phyloP scores from a whole-genome alignment of 2,888 invertebrate species.

The Eupithecia pulchellata region DNA sequence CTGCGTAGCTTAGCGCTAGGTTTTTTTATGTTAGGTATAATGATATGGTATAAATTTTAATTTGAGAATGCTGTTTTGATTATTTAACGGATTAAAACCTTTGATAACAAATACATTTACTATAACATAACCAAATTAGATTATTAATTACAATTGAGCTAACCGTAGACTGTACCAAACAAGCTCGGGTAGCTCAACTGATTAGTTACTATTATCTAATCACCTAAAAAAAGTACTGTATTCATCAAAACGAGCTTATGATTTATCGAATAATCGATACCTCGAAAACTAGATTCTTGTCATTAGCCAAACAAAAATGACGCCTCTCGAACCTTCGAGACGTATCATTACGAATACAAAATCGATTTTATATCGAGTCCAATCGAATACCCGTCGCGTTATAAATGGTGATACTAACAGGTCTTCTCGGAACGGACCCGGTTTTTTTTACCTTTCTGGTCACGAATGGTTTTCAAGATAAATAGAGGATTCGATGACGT shows the following conservation, averaged over 20 bases:
- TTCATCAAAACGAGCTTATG: not conserved
- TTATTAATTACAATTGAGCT: too few relatives aligned
- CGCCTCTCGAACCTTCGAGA: slow-evolving; percentile 7
- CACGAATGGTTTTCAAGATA: slow-evolving; percentile 76
- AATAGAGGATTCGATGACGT: slow-evolving; percentile 71
- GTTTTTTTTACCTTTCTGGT: slow-evolving; percentile 62
- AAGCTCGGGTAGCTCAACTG: too few relatives aligned
- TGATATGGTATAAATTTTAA: too few relatives aligned
- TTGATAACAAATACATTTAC: too few relatives aligned
- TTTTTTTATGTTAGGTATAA: too few relatives aligned
- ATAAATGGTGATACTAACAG: slow-evolving; percentile 80
- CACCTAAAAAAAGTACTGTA: not conserved
- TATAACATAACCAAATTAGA: too few relatives aligned
- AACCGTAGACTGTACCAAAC: too few relatives aligned
- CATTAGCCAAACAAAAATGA: not conserved
- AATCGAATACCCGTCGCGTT: slow-evolving; percentile 67
- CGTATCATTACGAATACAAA: slow-evolving; percentile 34
- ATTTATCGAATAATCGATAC: slow-evolving; percentile 5
- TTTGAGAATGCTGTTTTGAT: too few relatives aligned
- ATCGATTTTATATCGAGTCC: slow-evolving; percentile 42
- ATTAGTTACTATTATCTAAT: too few relatives aligned
- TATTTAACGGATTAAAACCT: too few relatives aligned
- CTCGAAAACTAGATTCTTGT: not conserved
- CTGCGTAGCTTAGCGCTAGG: too few relatives aligned
- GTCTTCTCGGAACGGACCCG: slow-evolving; percentile 74